These are phyloP conservation scores for Parotocinclus haroldoi DNA, from an alignment of 2,797 vertebrate species.

Conservation along the genomic window DNA sequence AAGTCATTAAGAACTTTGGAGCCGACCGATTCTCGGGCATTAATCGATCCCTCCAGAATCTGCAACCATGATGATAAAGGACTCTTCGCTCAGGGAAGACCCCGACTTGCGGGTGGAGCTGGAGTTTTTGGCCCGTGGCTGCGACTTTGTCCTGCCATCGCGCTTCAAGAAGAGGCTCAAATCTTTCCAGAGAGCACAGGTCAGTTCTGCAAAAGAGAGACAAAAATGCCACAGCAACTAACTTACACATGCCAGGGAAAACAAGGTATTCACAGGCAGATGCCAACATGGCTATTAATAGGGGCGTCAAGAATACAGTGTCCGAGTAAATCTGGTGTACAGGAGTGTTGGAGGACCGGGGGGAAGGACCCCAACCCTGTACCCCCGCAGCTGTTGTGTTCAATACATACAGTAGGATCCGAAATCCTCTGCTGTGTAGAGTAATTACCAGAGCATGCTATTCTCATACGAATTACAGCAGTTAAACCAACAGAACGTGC, in stretches of 20 bases:
- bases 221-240: conserved; percentile 12
- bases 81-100: conserved; percentile 91
- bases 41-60: conserved; percentile 37
- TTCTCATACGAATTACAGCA: no score
- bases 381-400: conserved; percentile 71
- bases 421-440: neutral
- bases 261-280: conserved; percentile 87
- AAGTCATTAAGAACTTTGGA: conserved; percentile 36
- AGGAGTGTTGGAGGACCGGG: conserved; percentile 61
- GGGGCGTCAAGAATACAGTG: conserved; percentile 81
- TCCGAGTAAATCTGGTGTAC: conserved; percentile 81
- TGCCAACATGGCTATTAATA: conserved; percentile 93
- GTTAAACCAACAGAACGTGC: no score
- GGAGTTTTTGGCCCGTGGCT: conserved; percentile 94
- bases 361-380: conserved; percentile 14
- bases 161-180: conserved; percentile 98
- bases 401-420: conserved; percentile 52
- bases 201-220: conserved; percentile 67
- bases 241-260: conserved; percentile 68
- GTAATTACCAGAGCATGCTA: no score
- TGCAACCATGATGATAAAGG: conserved; percentile 96
- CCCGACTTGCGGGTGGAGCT: conserved; percentile 96
- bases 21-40: conserved; percentile 11
- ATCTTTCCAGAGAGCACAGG: conserved; percentile 97
- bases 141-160: conserved; percentile 98